Evolutionary conservation across 2,797 vertebrate species (phyloP), one percentile per base, ranked within the genome.

Genomic region (Streptopelia turtur): DNA sequence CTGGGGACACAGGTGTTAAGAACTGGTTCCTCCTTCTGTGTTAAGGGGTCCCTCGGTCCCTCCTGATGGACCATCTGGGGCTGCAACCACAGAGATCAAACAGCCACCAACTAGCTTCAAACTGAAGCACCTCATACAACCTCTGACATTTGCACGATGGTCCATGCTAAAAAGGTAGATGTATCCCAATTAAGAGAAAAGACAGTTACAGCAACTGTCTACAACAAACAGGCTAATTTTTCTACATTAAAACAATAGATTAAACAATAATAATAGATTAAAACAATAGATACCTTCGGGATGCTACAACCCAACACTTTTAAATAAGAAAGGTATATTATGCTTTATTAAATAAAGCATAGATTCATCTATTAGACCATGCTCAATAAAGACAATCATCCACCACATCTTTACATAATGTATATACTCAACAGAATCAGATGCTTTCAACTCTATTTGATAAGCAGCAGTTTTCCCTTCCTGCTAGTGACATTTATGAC

Each of bases 401-500:
- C 68, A 49, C 37, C 79, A 45, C 39, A 24, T 27, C 45, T 77
- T 89, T 60, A 70, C 60, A 24, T n/a, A 79, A 63, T 43, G 82
- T 5, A 91, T 41, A 75, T 25, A 56, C 35, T n/a, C 41, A 75
- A 61, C 30, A 65, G 39, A 69, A 93, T 33, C 43, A 59, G 21
- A 30, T 59, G 5, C 79, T 93, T 87, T 92, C 33, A 87, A 83
- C 30, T 71, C 23, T 68, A 31, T 68, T 57, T n/a, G 30, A 94
- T 68, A 81, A 91, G 24, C 39, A 90, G 70, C 23, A 79, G 18
- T 63, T 83, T 76, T 33, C 27, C 57, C 23, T 85, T 76, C 49
- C 50, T 85, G 50, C 30, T 39, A 49, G 20, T 77, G 65, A 69
- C 1, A 2, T 53, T 75, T 80, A 74, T 33, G 57, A 77, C 45